Base-by-base conservation (phyloP, 2,797 vertebrate genomes). In the Malacoctenus gilli region DNA sequence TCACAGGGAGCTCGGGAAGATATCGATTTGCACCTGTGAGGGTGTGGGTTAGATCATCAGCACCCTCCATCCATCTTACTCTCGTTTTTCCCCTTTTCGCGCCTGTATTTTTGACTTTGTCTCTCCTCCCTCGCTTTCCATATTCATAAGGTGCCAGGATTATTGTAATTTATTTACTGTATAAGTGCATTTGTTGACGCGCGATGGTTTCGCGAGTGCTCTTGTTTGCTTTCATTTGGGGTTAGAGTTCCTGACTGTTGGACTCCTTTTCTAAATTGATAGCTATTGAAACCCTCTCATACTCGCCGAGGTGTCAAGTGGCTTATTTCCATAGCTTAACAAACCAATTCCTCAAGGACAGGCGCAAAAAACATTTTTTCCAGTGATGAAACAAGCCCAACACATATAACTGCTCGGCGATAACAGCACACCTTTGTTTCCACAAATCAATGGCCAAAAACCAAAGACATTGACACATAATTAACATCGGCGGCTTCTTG, bases 21-120 rank as follows among this genome's bases (percentile, higher is more conserved):
- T 75, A 86, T 76, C 70, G 80, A 87, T 86, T 80, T 79, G 48
- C 44, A 80, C 72, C 79, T 82, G 72, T 79, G 64, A 59, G 61
- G 59, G 37, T 72, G 58, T 56, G 54, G 58, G 72, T 83, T 66
- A 68, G 49, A 80, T 55, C 58, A 66, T 57, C 65, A 61, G 65
- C 63, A 21, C 22, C 57, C 59, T 55, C 48, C 66, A 79, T 83
- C 81, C 61, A 75, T 81, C 72, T 79, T 63, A 8, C 23, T 62
- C 67, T 77, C 64, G 62, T 72, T 85, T 76, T 76, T 49, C 30
- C 35, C 44, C 56, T 63, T 49, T 46, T 36, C 46, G 35, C n/a
- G 56, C 34, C 73, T 55, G 37, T 58, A 16, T 52, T 59, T 36
- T 6, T 0, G 7, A 38, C 50, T 65, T 60, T 64, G 28, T 55